Conservation (phyloP, 1,140 invertebrate species). For the Drosophila tristis region DNA sequence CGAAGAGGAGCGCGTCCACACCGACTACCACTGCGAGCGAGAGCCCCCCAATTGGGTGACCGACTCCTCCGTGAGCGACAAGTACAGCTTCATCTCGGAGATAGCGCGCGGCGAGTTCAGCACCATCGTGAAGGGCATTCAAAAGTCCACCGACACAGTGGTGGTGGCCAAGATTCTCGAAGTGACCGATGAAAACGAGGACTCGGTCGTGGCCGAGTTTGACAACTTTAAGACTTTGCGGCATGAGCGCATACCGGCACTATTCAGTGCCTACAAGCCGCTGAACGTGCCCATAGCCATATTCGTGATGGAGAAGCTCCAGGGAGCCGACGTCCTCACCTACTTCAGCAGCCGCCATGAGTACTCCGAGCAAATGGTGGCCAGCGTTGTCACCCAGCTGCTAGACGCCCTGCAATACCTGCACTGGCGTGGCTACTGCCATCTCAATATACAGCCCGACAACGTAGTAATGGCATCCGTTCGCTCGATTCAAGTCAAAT, state of each 20-base stretch:
- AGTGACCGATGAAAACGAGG: constrained; percentile 87
- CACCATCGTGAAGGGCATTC: constrained; percentile 92
- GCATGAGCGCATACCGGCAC: constrained; percentile 92
- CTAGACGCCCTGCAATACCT: constrained; percentile 95
- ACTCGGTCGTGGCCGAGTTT: constrained; percentile 90
- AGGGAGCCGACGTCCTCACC: constrained; percentile 95
- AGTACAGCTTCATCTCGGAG: constrained; percentile 93
- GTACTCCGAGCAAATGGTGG: constrained; percentile 96
- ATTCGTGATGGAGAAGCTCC: constrained; percentile 93
- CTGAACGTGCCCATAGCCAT: constrained; percentile 88
- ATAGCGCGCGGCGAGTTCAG: constrained; percentile 93
- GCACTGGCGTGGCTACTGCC: constrained; percentile 95
- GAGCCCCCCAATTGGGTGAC: constrained; percentile 90
- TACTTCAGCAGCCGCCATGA: constrained; percentile 94
- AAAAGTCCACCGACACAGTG: constrained; percentile 89
- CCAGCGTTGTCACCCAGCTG: constrained; percentile 92
- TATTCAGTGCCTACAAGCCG: constrained; percentile 90
- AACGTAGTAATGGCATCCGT: constrained; percentile 98
- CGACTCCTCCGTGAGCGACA: constrained; percentile 87
- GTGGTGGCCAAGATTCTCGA: constrained; percentile 93
- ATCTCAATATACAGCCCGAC: constrained; percentile 97
- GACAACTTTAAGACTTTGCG: constrained; percentile 91
- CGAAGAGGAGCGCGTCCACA: constrained; percentile 86
- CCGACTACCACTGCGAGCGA: constrained; percentile 91
- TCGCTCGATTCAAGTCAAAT: constrained; percentile 93